A percentile compares a stretch with the other conserved stretches of the same genome.
phyloP scores from a whole-genome alignment of 2,113 vertebrate genomes.

The Myiopsitta monachus region DNA sequence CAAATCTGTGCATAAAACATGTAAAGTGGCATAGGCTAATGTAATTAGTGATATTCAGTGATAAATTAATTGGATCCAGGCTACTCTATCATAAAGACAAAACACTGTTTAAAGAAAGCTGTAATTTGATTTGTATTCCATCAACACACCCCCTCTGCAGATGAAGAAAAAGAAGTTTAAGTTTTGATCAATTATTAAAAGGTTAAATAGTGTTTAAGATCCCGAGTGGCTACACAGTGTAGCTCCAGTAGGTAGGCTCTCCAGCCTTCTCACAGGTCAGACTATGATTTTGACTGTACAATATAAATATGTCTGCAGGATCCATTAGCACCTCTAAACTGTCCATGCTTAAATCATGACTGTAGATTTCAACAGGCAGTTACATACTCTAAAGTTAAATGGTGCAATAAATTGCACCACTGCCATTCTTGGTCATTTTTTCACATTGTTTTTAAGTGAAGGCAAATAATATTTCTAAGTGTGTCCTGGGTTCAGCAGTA shows the following conservation, averaged over 20 bases:
- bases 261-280: background rate
- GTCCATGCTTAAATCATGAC: background rate
- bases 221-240: accelerated
- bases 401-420: background rate
- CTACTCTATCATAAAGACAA: background rate
- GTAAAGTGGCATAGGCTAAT: background rate
- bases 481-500: too few relatives aligned
- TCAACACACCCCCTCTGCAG: accelerated
- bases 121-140: background rate
- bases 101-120: background rate
- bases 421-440: background rate
- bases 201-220: accelerated
- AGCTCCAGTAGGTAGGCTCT: background rate
- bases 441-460: background rate
- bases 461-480: background rate
- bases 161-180: background rate
- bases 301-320: background rate
- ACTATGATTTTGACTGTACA: background rate
- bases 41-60: background rate
- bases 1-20: background rate
- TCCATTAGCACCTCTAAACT: background rate
- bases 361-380: background rate
- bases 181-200: background rate
- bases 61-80: background rate
- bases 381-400: background rate